A percentile compares a stretch with the other conserved stretches of the same genome.
phyloP scores from a whole-genome alignment of 2,888 invertebrate genomes.

The Eledone cirrhosa region DNA sequence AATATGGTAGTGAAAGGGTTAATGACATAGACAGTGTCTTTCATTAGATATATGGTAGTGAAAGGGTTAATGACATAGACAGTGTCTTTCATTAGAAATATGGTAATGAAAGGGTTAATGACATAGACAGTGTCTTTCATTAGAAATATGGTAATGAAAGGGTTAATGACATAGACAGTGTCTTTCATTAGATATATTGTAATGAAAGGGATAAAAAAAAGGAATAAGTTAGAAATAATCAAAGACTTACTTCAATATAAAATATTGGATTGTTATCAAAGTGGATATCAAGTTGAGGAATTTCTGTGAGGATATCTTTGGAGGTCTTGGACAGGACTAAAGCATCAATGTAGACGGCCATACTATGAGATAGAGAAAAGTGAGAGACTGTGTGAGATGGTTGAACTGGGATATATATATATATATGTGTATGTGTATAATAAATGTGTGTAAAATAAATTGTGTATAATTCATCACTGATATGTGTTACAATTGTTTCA shows the following conservation, averaged over 20 bases:
- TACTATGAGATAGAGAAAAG: constrained; percentile 37
- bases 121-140: no score
- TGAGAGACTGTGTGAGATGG: not conserved
- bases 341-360: constrained; percentile 47
- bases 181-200: not conserved
- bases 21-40: no score
- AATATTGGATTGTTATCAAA: constrained; percentile 60
- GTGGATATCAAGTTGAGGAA: constrained; percentile 44
- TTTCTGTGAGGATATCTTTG: constrained; percentile 48
- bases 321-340: constrained; percentile 49
- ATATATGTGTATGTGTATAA: not conserved
- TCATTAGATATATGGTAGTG: not conserved
- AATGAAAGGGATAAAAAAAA: not conserved
- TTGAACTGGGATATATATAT: not conserved
- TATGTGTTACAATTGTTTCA: no score
- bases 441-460: no score
- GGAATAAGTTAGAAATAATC: not conserved
- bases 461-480: no score
- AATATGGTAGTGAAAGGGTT: not conserved
- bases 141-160: not conserved
- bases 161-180: no score
- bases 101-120: no score
- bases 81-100: no score
- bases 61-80: no score
- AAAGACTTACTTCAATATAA: constrained; percentile 50